Conservation (phyloP, 1,140 invertebrate species). For the Ips typographus region DNA sequence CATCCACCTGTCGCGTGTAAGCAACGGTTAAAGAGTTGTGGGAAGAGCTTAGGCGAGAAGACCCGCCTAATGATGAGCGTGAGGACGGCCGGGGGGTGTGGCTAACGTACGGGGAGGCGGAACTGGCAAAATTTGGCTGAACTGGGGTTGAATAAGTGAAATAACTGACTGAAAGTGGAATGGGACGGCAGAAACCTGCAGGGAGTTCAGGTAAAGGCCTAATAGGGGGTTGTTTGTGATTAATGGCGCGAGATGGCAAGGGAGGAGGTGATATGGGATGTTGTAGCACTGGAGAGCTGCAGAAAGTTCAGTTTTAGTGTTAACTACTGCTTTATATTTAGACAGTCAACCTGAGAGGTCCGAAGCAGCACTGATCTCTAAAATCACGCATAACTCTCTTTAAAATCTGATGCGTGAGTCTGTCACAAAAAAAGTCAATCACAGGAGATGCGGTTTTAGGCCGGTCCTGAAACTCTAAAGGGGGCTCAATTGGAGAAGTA, state of each 20-base stretch:
- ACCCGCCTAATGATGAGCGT: conserved; percentile 66
- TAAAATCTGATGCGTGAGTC: conserved; percentile 43
- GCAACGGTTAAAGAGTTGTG: conserved; percentile 77
- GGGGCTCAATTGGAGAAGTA: conserved; percentile 71
- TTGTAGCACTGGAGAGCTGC: background rate
- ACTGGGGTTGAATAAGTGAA: conserved; percentile 5
- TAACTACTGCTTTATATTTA: too few species aligned
- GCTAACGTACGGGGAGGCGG: conserved; percentile 27
- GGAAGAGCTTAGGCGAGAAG: conserved; percentile 74
- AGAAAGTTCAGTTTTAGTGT: background rate
- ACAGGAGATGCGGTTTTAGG: conserved; percentile 34
- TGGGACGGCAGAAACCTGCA: conserved; percentile 3
- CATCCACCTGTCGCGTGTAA: conserved; percentile 68
- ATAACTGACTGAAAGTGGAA: background rate
- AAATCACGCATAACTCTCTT: conserved; percentile 44
- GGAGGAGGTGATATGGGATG: conserved; percentile 25
- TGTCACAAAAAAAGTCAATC: conserved; percentile 44
- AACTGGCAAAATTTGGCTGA: conserved; percentile 21
- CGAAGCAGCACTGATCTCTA: conserved; percentile 27
- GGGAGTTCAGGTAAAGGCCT: conserved; percentile 23
- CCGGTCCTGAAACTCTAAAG: conserved; percentile 75
- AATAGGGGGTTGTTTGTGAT: conserved; percentile 41
- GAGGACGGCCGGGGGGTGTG: conserved; percentile 65
- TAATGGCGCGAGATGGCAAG: conserved; percentile 21
- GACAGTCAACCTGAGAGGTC: background rate